Evolutionary conservation across 2,888 invertebrate genomes (phyloP).

Genomic region (Formica aserva): DNA sequence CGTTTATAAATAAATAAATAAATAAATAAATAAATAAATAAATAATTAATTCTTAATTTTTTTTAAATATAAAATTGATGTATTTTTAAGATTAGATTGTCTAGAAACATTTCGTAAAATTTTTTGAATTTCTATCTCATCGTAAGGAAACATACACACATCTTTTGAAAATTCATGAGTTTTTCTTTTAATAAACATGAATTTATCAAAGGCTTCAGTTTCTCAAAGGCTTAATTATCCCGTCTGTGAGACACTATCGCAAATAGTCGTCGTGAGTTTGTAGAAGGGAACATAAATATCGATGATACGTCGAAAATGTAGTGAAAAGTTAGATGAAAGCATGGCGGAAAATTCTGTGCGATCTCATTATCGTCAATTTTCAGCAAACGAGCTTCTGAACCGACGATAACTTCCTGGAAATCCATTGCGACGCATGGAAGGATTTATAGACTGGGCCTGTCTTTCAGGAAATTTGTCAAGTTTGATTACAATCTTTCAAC

Average conservation of each 20-base stretch:
- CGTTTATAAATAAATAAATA: too few species aligned
- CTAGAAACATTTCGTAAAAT: too few species aligned
- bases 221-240: slow-evolving; percentile 28
- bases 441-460: slow-evolving; percentile 66
- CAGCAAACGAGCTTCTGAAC: slow-evolving; percentile 78
- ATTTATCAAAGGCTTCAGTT: not conserved
- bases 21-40: too few species aligned
- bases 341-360: slow-evolving; percentile 76
- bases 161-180: too few species aligned
- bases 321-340: slow-evolving; percentile 71
- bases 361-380: slow-evolving; percentile 75
- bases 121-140: too few species aligned
- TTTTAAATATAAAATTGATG: too few species aligned
- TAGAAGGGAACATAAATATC: slow-evolving; percentile 29
- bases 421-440: slow-evolving; percentile 75
- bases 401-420: slow-evolving; percentile 74
- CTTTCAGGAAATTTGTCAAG: slow-evolving; percentile 78
- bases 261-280: slow-evolving; percentile 58
- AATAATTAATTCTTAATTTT: too few species aligned
- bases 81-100: too few species aligned
- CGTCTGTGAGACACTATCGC: not conserved
- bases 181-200: too few species aligned
- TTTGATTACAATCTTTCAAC: slow-evolving; percentile 78
- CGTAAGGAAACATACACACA: too few species aligned
- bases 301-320: slow-evolving; percentile 74